Evolutionary conservation across 2,888 invertebrate genomes (phyloP), one percentile per base, ranked within the genome.

Genomic region (Marasmarcha lunaedactyla): DNA sequence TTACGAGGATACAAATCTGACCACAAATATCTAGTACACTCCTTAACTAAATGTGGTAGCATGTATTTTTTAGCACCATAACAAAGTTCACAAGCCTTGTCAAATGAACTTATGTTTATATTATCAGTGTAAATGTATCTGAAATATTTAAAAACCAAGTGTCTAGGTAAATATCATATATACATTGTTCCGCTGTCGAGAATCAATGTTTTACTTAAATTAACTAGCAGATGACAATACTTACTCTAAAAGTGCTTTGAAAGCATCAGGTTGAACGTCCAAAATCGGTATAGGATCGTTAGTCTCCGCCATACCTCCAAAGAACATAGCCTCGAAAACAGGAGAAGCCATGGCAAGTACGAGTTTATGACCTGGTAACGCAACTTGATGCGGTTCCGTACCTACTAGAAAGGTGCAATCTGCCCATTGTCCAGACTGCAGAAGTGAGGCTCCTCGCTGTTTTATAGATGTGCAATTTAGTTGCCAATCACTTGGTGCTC

Each of bases 61-160:
- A 94, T 92, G 54, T 94, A 94, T 57, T 94, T 94, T 57, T 94
- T 94, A 7, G 93, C 94, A 40, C 91, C 93, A 63, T 94, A 94
- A 59, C 94, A 94, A 26, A 94, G 65, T 55, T 94, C 94, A 63
- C 93, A 94, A 0, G 93, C 94, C 58, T 93, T 90, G 54, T 94
- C 94, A 62, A 94, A 93, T 0, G 93, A 92, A 43, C 88, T 87
- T 7, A 94, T 87, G 50, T 90, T 90, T 30, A 94, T 90, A 48
- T 88, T 87, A 54, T 94, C 93, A 5, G 93, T 92, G 57, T 94
- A 94, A 41, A 94, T 92, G 53, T 94, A 92, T 51, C 90, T 90
- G 64, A 15, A 79, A 77, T 9, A 11, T 14, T 11, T 30, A 14
- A 20, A 38, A 25, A 15, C 25, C 5, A 25, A 6, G 9, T 25